Evolutionary conservation across 1,140 invertebrate genomes (phyloP), one percentile per base, ranked within the genome.

Genomic region (Coptotermes formosanus): DNA sequence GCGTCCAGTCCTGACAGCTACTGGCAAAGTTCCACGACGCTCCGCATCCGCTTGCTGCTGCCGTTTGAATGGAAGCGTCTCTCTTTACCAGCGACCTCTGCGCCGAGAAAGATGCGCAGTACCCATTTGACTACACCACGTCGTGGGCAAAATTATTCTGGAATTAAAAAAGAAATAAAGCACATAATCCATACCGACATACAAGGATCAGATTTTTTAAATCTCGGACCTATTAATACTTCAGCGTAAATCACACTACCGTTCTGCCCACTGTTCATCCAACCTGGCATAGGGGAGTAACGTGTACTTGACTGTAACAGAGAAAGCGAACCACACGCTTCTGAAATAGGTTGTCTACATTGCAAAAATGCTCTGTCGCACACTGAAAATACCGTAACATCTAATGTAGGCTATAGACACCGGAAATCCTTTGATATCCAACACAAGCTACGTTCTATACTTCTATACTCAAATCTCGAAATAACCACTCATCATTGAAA

Each of bases 11-110:
- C 64, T 75, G 64, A 75, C 64, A 75, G n/a, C 64, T n/a, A 75
- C 64, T 75, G 64, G 64, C 64, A 25, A 75, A 9, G 64, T 30
- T 75, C 25, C n/a, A 30, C 64, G 64, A 30, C 64, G 64, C 25
- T 75, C n/a, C 64, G 25, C 59, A 64, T 64, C 59, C 59, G 19
- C 59, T 64, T 64, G 64, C 64, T 75, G 64, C 64, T 75, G 25
- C 64, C 25, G 64, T 75, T 30, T 75, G 64, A 75, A 75, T 75
- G 64, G 64, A n/a, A 75, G 64, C 64, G 64, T 75, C 64, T 75
- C 64, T 64, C 59, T 75, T 16, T 75, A 75, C 64, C 64, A 75
- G 64, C 64, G 64, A 75, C 25, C 3, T 75, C 64, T 75, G 64
- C 64, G 64, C 64, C n/a, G 64, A 75, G 64, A 30, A 23, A 30